phyloP scores from a whole-genome alignment of 2,888 invertebrate species.

The Erebia palarica region DNA sequence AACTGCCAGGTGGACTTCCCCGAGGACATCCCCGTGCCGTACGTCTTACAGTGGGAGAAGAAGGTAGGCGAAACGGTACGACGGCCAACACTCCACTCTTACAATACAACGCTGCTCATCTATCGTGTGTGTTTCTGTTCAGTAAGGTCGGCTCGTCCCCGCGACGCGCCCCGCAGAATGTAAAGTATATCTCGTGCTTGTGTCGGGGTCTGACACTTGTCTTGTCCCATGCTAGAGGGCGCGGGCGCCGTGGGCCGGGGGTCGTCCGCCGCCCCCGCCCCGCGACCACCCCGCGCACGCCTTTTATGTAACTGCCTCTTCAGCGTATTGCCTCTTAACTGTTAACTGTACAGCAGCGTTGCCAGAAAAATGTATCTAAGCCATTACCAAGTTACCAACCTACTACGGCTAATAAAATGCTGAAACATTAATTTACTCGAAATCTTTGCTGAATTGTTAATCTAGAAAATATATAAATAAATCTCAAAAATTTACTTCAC shows the following conservation, averaged over 20 bases:
- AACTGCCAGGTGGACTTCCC: constrained; percentile 99
- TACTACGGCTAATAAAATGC: too few relatives aligned
- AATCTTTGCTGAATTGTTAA: too few relatives aligned
- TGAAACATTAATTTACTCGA: too few relatives aligned
- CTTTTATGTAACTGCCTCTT: constrained; percentile 66
- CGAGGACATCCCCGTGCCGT: constrained; percentile 97
- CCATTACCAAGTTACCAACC: too few relatives aligned
- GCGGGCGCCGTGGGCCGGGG: constrained; percentile 69
- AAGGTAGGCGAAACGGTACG: constrained; percentile 98
- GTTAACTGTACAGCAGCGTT: constrained; percentile 44
- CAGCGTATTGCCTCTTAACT: constrained; percentile 69
- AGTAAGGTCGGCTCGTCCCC: constrained; percentile 80
- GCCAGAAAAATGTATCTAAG: background rate
- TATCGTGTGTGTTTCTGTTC: constrained; percentile 82
- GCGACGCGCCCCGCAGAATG: constrained; percentile 76
- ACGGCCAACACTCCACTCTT: constrained; percentile 84
- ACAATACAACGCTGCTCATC: constrained; percentile 82
- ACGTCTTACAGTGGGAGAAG: constrained; percentile 99
- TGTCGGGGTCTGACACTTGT: constrained; percentile 67
- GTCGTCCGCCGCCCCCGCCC: constrained; percentile 57
- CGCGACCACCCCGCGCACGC: constrained; percentile 69
- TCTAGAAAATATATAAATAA: too few relatives aligned
- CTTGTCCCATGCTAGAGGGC: constrained; percentile 72
- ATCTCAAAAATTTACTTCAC: too few relatives aligned
- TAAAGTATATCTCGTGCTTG: constrained; percentile 74